phyloP scores from a whole-genome alignment of 2,797 vertebrate genomes.

The Pipistrellus kuhlii region DNA sequence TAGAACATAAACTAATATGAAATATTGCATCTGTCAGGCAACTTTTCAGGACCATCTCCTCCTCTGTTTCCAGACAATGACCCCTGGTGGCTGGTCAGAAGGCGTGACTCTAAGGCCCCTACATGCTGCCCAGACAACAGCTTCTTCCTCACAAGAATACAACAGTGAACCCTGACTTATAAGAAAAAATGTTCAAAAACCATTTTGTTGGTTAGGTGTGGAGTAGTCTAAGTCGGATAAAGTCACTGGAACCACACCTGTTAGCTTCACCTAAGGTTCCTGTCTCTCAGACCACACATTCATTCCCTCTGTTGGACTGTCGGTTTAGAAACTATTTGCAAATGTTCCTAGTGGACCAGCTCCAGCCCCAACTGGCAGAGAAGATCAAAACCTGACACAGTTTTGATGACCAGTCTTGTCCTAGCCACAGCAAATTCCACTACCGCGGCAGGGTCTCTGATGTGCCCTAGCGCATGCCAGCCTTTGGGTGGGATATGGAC shows the following conservation, averaged over 20 bases:
- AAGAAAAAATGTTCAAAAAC: neutral
- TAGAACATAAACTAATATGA: slow-evolving; percentile 25
- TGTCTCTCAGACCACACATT: slow-evolving; percentile 31
- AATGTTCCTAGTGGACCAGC: neutral
- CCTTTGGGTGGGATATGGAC: neutral
- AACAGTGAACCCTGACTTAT: neutral
- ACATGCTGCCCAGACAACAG: neutral
- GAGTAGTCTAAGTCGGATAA: neutral
- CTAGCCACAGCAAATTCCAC: neutral
- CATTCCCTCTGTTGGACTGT: neutral
- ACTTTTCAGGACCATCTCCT: slow-evolving; percentile 4
- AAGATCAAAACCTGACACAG: neutral
- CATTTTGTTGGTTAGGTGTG: neutral
- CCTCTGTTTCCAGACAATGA: neutral
- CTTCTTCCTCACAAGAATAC: neutral
- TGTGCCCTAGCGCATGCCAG: neutral
- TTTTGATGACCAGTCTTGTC: neutral
- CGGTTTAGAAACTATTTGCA: neutral
- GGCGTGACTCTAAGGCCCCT: neutral
- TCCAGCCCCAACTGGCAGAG: neutral
- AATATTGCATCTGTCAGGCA: neutral
- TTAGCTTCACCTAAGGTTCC: slow-evolving; percentile 12
- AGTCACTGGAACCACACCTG: neutral
- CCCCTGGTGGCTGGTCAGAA: neutral
- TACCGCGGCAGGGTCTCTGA: neutral